Conservation (phyloP, 2,797 vertebrate genomes). For the Dendrocincla fuliginosa region DNA sequence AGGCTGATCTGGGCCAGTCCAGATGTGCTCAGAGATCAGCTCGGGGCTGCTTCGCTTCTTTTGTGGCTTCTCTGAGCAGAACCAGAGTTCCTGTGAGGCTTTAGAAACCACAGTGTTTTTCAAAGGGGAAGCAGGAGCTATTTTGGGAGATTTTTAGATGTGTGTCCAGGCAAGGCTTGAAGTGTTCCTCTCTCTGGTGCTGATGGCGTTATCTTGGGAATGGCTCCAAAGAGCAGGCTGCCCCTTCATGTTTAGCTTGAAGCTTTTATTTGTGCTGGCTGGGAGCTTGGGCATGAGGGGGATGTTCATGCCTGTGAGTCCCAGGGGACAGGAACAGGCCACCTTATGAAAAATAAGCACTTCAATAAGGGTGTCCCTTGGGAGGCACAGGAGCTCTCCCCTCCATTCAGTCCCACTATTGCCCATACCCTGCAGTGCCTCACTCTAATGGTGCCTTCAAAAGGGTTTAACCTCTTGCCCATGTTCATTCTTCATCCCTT, state of each 20-base stretch:
- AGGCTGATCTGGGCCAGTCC: neutral
- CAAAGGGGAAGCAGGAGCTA: conserved; percentile 55
- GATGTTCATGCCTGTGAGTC: rapidly evolving
- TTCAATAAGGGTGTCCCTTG: neutral
- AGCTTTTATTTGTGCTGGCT: neutral
- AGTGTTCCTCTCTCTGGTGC: conserved; percentile 1
- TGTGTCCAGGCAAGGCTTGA: conserved; percentile 17
- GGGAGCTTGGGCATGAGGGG: rapidly evolving
- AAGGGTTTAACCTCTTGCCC: neutral
- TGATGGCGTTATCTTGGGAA: conserved; percentile 11
- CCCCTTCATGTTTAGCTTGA: neutral
- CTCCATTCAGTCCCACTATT: neutral
- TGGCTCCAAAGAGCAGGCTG: neutral
- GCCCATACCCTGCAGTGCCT: neutral
- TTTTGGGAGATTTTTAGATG: conserved; percentile 56
- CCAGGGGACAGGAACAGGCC: neutral
- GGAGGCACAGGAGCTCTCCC: neutral
- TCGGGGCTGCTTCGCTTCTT: neutral
- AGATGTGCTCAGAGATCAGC: conserved; percentile 32
- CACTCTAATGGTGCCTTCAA: neutral
- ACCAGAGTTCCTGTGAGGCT: conserved; percentile 50
- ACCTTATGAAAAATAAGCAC: neutral
- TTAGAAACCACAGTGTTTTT: conserved; percentile 30
- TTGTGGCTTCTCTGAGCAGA: conserved; percentile 59
- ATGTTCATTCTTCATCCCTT: neutral